These are phyloP conservation scores for Lynx canadensis DNA, from an alignment of 2,113 vertebrate genomes.

Conservation along the genomic window DNA sequence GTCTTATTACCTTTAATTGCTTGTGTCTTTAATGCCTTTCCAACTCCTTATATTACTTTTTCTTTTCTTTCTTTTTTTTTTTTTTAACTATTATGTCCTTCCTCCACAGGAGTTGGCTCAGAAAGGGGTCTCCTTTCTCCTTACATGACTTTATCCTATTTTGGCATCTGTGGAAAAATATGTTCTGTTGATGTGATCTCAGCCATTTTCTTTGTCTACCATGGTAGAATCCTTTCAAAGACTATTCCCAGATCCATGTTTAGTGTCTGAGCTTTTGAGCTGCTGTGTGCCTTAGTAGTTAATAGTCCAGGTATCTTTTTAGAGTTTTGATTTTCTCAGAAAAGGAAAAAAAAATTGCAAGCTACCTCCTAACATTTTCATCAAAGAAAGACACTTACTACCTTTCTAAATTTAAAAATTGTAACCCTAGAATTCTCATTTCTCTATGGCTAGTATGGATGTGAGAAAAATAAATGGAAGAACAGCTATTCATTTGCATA, in stretches of 20 bases:
- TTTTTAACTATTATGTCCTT: neutral
- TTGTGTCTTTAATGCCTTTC: neutral
- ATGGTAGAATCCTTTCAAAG: neutral
- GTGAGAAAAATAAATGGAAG: neutral
- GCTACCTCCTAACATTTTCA: neutral
- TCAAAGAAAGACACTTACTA: neutral
- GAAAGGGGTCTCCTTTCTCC: neutral
- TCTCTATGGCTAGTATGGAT: neutral
- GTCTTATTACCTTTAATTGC: neutral
- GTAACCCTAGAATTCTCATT: neutral
- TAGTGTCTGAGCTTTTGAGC: neutral
- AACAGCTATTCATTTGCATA: neutral
- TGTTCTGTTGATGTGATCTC: neutral
- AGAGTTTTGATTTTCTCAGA: neutral
- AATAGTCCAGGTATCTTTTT: neutral
- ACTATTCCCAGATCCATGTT: neutral
- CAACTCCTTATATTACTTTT: neutral
- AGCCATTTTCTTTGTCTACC: neutral
- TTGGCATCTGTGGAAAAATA: neutral
- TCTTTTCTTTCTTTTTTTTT: neutral
- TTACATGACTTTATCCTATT: neutral
- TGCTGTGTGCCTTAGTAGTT: neutral
- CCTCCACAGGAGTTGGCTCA: neutral
- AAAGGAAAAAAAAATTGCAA: neutral
- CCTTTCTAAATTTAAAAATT: neutral